Conservation (phyloP, 2,888 invertebrate species). For the Nowickia ferox region DNA sequence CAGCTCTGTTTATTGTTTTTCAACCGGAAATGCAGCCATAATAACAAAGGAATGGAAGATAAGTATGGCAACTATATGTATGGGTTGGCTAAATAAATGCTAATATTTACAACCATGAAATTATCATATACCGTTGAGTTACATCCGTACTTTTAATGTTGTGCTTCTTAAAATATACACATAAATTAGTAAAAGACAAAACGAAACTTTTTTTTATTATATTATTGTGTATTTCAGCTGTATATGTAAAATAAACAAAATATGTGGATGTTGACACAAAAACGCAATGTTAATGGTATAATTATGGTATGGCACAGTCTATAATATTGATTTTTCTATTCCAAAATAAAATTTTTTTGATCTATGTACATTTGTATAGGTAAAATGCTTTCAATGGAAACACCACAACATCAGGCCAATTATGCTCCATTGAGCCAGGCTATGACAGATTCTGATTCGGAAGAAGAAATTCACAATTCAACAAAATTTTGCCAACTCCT, state of each 20-base stretch:
- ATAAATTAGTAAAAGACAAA: conserved; percentile 13
- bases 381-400: conserved; percentile 83
- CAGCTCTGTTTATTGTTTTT: no score
- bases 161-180: not conserved
- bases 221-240: conserved; percentile 24
- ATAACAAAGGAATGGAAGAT: not conserved
- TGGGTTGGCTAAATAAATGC: conserved; percentile 2
- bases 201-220: not conserved
- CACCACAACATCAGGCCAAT: conserved; percentile 84
- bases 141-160: conserved; percentile 36
- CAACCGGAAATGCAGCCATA: no score
- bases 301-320: conserved; percentile 72
- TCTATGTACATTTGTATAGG: conserved; percentile 70
- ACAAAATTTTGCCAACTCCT: conserved; percentile 75
- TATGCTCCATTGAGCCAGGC: conserved; percentile 91
- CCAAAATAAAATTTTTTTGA: not conserved
- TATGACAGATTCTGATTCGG: conserved; percentile 88
- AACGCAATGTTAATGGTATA: conserved; percentile 76
- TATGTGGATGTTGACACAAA: conserved; percentile 78
- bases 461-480: conserved; percentile 80
- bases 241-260: conserved; percentile 69
- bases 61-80: conserved; percentile 6
- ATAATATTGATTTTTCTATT: conserved; percentile 78
- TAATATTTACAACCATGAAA: conserved; percentile 17
- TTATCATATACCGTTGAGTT: conserved; percentile 37